These are phyloP conservation scores for Mylabris phalerata DNA, from an alignment of 1,140 invertebrate species.

Conservation along the genomic window DNA sequence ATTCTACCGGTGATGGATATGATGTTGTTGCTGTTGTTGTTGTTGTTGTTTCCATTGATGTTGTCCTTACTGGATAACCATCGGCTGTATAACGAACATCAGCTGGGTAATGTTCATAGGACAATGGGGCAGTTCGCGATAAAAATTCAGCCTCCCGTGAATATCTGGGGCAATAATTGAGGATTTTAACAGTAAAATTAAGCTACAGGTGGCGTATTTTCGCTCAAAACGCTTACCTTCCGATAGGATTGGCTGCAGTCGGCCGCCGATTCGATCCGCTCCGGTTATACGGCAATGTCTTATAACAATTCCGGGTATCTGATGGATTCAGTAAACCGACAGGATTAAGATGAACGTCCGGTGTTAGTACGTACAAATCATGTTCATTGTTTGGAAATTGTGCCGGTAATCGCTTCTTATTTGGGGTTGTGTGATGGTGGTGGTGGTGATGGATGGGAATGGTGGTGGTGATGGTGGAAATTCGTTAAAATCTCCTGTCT, in stretches of 20 bases:
- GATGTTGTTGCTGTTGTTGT: constrained; percentile 40
- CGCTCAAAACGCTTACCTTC: constrained; percentile 13
- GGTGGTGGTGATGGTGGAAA: too few species aligned
- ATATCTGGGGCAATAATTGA: constrained; percentile 40
- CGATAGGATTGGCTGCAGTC: constrained; percentile 53
- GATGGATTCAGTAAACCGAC: constrained; percentile 46
- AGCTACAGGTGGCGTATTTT: too few species aligned
- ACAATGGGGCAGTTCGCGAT: constrained; percentile 41
- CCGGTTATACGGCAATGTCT: constrained; percentile 62
- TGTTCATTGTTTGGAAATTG: constrained; percentile 15
- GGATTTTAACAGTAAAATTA: too few species aligned
- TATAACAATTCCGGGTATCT: constrained; percentile 48
- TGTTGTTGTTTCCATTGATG: constrained; percentile 14
- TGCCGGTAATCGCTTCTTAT: not conserved
- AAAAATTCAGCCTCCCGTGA: constrained; percentile 63
- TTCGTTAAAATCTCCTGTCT: not conserved
- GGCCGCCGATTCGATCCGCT: constrained; percentile 45
- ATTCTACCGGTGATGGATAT: constrained; percentile 52
- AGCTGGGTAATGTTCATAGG: constrained; percentile 48
- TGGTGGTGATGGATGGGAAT: too few species aligned
- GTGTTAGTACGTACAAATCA: constrained; percentile 3
- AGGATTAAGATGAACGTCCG: constrained; percentile 59
- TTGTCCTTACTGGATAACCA: constrained; percentile 59
- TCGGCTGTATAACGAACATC: constrained; percentile 71
- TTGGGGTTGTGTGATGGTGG: not conserved